Base-by-base conservation (phyloP, 2,113 vertebrate species). In the Heptranchias perlo region DNA sequence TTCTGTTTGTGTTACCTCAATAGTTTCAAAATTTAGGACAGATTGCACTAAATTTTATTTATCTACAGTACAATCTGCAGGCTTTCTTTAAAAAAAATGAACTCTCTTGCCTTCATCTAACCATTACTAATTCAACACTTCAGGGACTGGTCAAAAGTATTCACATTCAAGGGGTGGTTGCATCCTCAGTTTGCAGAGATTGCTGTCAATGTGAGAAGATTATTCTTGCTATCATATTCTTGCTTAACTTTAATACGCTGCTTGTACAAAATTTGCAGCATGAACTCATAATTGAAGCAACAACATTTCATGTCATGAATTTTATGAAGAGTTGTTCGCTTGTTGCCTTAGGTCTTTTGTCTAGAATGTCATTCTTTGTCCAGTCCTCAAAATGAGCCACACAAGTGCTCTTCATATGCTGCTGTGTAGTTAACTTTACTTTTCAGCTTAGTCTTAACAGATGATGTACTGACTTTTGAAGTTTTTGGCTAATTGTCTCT, bases 11-110 rank as follows among this genome's bases (percentile, higher is more conserved):
- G 93, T 67, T 47, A 67, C 62, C 89, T 62, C 58, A 39, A 21
- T 93, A 93, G n/a, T 18, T 62, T n/a, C 58, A 93, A 62, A 93
- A 62, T 62, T 62, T 93, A 62, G 89, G 89, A 62, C 89, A 93
- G 78, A 44, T 62, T 61, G n/a, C 54, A 39, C 89, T 93, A 93
- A 39, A n/a, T 62, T 61, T 52, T 93, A 23, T 62, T n/a, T 21
- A 93, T 62, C 58, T 93, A 62, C 16, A 39, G 14, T 93, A 93
- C 35, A 44, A 23, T 62, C n/a, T 4, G 35, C 61, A 23, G 14
- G 58, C 89, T 21, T 62, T 93, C 18, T 93, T 35, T n/a, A n/a
- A n/a, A 78, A 78, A 93, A 92, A 93, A 93, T 62, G 35, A 62
- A 62, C 89, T 62, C 35, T 39, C 16, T 61, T 39, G n/a, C 86